Evolutionary conservation across 2,797 vertebrate species (phyloP).

Genomic region (Darevskia mixta): DNA sequence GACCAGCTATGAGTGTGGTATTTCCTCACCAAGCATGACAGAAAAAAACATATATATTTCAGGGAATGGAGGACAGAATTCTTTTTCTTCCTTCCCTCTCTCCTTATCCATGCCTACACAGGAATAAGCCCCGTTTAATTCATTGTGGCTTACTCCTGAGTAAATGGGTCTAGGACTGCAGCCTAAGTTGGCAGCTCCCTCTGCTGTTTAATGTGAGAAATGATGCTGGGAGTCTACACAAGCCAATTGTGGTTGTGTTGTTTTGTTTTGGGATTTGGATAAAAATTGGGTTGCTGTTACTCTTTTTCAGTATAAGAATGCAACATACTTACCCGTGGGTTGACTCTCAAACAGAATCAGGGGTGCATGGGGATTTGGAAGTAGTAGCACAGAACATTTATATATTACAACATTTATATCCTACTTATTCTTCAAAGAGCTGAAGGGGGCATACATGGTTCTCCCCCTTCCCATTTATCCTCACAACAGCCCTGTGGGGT

Average conservation of each 20-base stretch:
- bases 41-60: background rate
- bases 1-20: background rate
- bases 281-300: too few species aligned
- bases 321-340: background rate
- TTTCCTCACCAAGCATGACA: background rate
- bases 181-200: slow-evolving; percentile 51
- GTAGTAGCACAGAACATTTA: background rate
- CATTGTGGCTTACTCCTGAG: too few species aligned
- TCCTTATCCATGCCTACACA: too few species aligned
- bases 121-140: too few species aligned
- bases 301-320: background rate
- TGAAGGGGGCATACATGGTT: too few species aligned
- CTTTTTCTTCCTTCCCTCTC: background rate
- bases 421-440: too few species aligned
- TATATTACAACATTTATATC: too few species aligned
- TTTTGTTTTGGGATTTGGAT: background rate
- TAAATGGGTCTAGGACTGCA: too few species aligned
- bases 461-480: too few species aligned
- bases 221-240: background rate
- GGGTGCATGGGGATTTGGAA: background rate
- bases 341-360: background rate
- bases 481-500: too few species aligned
- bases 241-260: background rate
- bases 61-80: background rate
- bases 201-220: slow-evolving; percentile 57